Base-by-base conservation (phyloP, 1,140 invertebrate species). In the Sesamia nonagrioides region DNA sequence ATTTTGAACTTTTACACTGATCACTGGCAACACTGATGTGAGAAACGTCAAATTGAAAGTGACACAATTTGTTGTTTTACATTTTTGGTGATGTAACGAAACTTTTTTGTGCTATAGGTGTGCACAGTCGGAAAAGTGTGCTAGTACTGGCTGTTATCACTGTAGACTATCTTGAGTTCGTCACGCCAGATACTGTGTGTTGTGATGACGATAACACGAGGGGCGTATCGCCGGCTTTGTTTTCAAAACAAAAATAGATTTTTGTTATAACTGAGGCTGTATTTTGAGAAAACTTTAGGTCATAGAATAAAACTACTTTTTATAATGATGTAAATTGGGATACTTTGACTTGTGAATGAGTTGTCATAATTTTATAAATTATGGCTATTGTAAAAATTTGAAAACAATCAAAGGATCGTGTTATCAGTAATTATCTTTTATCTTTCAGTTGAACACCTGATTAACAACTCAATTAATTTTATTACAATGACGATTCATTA, bases 161-260 rank as follows among this genome's bases (percentile, higher is more conserved):
- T 88, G 82, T 85, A 86, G 86, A 85, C 80, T 94, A 92, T 93
- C 92, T 92, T 84, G 84, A 83, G 84, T 92, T 92, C 84, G 92
- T 91, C 91, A 94, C 90, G 91, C 86, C 88, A 92, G 92, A 93
- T 94, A 91, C 89, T 89, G 85, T 74, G 76, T 74, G 77, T 88
- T 88, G 75, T 90, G 88, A 88, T 88, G 88, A 86, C 89, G 91
- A 92, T 91, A 91, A 89, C 83, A 72, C 77, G 75, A 75, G 72
- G 73, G 73, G 73, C 73, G 77, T 52, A 60, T 69, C 58, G 50
- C 33, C 54, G 58, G 69, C 56, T 73, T 66, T 73, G 69, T 79
- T 79, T 77, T 66, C 74, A 77, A 68, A 77, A 77, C 61, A 77
- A 68, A 77, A 77, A 40, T 77, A 68, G 35, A 56, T 7, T 77